Evolutionary conservation across 2,113 vertebrate species (phyloP).

Genomic region (Pipra filicauda): DNA sequence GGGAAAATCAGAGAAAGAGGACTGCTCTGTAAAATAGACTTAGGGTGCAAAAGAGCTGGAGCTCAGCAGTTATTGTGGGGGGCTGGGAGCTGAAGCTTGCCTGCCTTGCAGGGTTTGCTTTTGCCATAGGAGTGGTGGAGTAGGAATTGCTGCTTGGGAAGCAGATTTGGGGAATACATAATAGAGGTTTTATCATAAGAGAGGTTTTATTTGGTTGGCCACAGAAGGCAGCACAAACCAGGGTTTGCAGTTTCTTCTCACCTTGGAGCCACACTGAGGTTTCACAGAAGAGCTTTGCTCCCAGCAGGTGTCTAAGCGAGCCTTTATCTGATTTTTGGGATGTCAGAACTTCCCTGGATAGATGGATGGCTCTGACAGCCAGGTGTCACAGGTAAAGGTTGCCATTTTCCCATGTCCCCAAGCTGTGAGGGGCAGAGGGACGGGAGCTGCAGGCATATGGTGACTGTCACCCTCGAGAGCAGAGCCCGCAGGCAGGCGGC

Average conservation of each 20-base stretch:
- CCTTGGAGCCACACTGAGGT: neutral
- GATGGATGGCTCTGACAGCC: neutral
- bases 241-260: neutral
- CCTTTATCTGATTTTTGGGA: neutral
- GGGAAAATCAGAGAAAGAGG: accelerated
- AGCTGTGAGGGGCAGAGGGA: neutral
- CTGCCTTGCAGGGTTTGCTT: neutral
- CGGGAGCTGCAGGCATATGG: accelerated
- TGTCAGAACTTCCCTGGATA: neutral
- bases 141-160: neutral
- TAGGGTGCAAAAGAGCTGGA: neutral
- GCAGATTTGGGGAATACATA: neutral
- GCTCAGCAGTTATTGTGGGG: neutral
- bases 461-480: neutral
- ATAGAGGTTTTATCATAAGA: neutral
- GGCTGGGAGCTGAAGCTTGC: neutral
- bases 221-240: neutral
- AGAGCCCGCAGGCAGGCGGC: neutral
- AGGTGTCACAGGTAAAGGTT: neutral
- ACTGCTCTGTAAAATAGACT: neutral
- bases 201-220: neutral
- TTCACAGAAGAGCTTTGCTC: neutral
- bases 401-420: neutral
- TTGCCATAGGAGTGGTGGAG: neutral
- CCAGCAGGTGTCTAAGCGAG: neutral